phyloP scores from a whole-genome alignment of 30 jellyfish, hydroid and myxozoan genomes.

The Aurelia coerulea region DNA sequence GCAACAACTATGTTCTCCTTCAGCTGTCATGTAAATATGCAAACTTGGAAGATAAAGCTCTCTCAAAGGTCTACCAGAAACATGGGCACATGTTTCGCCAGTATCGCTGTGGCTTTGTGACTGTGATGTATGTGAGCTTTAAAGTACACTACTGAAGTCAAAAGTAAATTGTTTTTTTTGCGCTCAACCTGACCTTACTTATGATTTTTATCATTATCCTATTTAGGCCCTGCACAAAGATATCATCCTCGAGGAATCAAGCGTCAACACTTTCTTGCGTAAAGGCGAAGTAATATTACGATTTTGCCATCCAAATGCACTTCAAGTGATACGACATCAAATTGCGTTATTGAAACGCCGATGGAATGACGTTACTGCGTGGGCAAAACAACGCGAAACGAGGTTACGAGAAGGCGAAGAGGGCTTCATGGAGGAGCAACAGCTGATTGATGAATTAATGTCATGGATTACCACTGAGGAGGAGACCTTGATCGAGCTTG shows the following conservation, averaged over 20 bases:
- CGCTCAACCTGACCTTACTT: too few species aligned
- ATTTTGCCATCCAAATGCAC: constrained; percentile 98
- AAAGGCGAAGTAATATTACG: constrained; percentile 95
- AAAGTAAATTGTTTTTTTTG: too few species aligned
- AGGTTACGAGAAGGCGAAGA: constrained; percentile 82
- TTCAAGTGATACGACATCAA: constrained; percentile 88
- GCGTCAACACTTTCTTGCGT: constrained; percentile 79
- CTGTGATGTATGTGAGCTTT: too few species aligned
- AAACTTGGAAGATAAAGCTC: too few species aligned
- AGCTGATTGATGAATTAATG: constrained; percentile 64
- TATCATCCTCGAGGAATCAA: constrained; percentile 69
- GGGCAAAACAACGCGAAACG: constrained; percentile 98
- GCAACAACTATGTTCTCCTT: too few species aligned
- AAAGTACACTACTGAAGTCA: too few species aligned
- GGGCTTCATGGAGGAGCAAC: constrained; percentile 69
- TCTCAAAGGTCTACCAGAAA: too few species aligned
- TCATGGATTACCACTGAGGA: constrained; percentile 91
- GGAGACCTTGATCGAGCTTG: constrained; percentile 74
- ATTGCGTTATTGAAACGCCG: constrained; percentile 79
- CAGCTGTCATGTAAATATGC: too few species aligned
- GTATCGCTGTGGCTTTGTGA: too few species aligned
- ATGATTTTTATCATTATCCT: too few species aligned
- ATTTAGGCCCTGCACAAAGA: constrained; percentile 42
- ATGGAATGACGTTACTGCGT: constrained; percentile 91
- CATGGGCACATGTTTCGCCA: too few species aligned